Evolutionary conservation across 2,113 vertebrate genomes (phyloP).

Genomic region (Scortum barcoo): DNA sequence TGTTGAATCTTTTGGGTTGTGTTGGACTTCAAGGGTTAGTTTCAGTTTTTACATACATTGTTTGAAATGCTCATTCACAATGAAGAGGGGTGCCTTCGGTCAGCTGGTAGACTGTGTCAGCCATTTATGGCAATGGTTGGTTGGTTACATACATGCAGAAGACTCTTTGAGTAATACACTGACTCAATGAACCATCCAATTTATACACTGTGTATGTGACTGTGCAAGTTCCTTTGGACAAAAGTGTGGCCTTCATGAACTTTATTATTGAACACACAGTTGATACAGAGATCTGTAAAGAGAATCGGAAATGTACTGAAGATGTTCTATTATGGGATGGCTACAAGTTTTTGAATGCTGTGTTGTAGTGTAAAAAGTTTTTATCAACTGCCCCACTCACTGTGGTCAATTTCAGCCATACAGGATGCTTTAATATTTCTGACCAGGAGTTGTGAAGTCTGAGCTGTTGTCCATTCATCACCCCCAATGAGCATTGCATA

Average conservation of each 20-base stretch:
- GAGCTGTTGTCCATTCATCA: background rate
- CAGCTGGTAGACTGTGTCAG: background rate
- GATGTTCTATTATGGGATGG: background rate
- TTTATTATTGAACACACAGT: background rate
- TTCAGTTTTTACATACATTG: background rate
- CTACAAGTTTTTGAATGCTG: background rate
- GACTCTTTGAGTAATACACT: background rate
- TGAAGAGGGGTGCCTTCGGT: background rate
- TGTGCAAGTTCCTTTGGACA: background rate
- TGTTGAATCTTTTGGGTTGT: background rate
- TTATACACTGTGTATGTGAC: background rate
- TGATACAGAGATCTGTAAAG: background rate
- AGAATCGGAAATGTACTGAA: background rate
- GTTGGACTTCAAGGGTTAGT: background rate
- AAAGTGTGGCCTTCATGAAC: background rate
- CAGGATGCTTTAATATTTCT: background rate
- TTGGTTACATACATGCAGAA: background rate
- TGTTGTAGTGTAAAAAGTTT: background rate
- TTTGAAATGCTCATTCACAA: background rate
- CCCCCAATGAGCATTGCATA: background rate
- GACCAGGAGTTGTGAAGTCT: background rate
- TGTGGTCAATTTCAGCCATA: background rate
- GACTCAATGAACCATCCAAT: background rate
- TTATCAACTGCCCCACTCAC: background rate
- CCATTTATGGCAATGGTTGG: background rate